A percentile compares a stretch with the other conserved stretches of the same genome.
phyloP scores from a whole-genome alignment of 2,113 vertebrate genomes.

The Chloebia gouldiae region DNA sequence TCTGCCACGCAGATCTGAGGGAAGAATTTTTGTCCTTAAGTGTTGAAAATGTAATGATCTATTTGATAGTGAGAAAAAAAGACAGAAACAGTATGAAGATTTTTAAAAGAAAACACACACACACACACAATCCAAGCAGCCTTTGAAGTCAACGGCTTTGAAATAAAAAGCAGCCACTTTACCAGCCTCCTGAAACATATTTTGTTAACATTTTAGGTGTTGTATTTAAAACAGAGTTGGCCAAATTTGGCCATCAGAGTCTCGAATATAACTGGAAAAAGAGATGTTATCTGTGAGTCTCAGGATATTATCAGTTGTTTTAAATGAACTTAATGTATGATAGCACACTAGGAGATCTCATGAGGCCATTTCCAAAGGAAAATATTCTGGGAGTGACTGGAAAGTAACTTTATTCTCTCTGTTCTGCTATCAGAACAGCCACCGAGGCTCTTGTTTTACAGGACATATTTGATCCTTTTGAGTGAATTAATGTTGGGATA shows the following conservation, averaged over 20 bases:
- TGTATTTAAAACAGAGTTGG: constrained; percentile 26
- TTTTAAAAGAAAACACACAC: constrained; percentile 65
- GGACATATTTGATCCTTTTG: background rate
- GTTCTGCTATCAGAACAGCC: background rate
- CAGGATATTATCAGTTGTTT: background rate
- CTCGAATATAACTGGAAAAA: background rate
- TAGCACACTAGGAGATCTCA: background rate
- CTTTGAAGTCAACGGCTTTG: constrained; percentile 64
- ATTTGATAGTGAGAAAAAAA: constrained; percentile 69
- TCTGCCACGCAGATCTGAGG: constrained; percentile 55
- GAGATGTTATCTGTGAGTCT: background rate
- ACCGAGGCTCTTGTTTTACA: background rate
- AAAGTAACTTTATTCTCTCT: background rate
- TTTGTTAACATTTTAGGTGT: constrained; percentile 60
- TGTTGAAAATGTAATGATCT: constrained; percentile 72
- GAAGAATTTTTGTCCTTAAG: constrained; percentile 67
- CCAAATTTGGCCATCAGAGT: background rate
- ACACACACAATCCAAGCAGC: constrained; percentile 34
- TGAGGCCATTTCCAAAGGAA: background rate
- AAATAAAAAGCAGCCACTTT: constrained; percentile 68
- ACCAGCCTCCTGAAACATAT: constrained; percentile 31
- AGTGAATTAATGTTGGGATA: background rate
- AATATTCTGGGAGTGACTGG: background rate
- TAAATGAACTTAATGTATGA: background rate
- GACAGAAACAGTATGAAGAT: constrained; percentile 67